These are phyloP conservation scores for Ophion ellenae DNA, from an alignment of 2,888 invertebrate genomes.

Conservation along the genomic window DNA sequence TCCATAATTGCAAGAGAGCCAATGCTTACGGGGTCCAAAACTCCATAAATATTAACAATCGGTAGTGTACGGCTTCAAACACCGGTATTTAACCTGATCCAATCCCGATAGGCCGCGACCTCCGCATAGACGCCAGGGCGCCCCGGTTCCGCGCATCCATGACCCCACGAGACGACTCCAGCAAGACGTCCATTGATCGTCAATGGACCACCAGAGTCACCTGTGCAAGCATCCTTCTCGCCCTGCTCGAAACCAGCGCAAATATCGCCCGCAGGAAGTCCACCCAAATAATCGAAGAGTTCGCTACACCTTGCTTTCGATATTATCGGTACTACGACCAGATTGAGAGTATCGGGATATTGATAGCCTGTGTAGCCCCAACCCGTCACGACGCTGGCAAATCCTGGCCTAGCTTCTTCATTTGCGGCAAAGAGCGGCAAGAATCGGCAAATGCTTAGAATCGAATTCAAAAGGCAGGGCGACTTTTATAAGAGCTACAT, in stretches of 20 bases:
- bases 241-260: slow-evolving; percentile 86
- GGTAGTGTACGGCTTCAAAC: slow-evolving; percentile 2
- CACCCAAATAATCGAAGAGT: slow-evolving; percentile 81
- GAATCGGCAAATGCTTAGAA: slow-evolving; percentile 6
- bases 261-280: slow-evolving; percentile 81
- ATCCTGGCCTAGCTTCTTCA: slow-evolving; percentile 6
- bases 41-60: too few relatives aligned
- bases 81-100: slow-evolving; percentile 66
- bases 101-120: slow-evolving; percentile 84
- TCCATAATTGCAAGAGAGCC: too few relatives aligned
- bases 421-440: slow-evolving; percentile 15
- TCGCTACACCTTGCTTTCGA: slow-evolving; percentile 83
- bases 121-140: slow-evolving; percentile 84
- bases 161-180: slow-evolving; percentile 83
- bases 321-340: slow-evolving; percentile 85
- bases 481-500: slow-evolving; percentile 46
- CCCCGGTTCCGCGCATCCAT: slow-evolving; percentile 84
- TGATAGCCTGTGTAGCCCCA: slow-evolving; percentile 39
- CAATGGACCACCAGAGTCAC: slow-evolving; percentile 77
- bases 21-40: too few relatives aligned
- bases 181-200: slow-evolving; percentile 70
- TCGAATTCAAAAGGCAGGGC: slow-evolving; percentile 42
- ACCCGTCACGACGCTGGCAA: slow-evolving; percentile 46
- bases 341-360: slow-evolving; percentile 80
- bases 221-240: slow-evolving; percentile 82